A percentile compares a stretch with the other conserved stretches of the same genome.
phyloP scores from a whole-genome alignment of 2,113 vertebrate species.

The Leptodactylus fuscus region DNA sequence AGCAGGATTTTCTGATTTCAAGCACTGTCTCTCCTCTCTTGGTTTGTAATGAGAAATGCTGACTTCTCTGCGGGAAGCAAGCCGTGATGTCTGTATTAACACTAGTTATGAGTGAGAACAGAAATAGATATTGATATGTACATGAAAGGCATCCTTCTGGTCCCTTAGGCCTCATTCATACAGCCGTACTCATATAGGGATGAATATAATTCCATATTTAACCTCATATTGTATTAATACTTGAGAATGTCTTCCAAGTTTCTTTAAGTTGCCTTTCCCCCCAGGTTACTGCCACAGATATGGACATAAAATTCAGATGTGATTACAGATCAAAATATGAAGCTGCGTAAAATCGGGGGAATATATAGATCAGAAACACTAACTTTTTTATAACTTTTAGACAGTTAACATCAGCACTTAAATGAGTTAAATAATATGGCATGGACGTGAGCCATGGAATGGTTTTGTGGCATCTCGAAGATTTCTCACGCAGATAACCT shows the following conservation, averaged over 20 bases:
- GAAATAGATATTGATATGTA: neutral
- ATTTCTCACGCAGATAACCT: slow-evolving; percentile 52
- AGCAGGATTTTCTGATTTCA: neutral
- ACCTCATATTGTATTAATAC: neutral
- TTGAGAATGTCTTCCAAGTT: neutral
- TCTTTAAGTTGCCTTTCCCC: neutral
- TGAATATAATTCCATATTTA: neutral
- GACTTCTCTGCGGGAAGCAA: slow-evolving; percentile 29
- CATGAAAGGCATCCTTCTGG: neutral
- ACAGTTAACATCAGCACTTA: neutral
- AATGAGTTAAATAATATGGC: slow-evolving; percentile 25
- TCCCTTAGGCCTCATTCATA: neutral
- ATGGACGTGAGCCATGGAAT: slow-evolving; percentile 23
- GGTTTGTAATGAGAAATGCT: slow-evolving; percentile 52
- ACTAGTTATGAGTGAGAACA: neutral
- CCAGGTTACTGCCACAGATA: neutral
- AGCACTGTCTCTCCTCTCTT: slow-evolving; percentile 15
- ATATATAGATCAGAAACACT: neutral
- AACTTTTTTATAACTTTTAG: neutral
- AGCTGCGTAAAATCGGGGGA: neutral
- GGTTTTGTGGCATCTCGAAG: slow-evolving; percentile 44
- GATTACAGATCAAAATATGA: neutral
- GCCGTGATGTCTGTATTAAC: slow-evolving; percentile 35
- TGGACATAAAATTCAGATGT: neutral
- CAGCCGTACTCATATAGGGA: neutral